phyloP scores from a whole-genome alignment of 1,140 invertebrate species.

The Caenorhabditis elegans region DNA sequence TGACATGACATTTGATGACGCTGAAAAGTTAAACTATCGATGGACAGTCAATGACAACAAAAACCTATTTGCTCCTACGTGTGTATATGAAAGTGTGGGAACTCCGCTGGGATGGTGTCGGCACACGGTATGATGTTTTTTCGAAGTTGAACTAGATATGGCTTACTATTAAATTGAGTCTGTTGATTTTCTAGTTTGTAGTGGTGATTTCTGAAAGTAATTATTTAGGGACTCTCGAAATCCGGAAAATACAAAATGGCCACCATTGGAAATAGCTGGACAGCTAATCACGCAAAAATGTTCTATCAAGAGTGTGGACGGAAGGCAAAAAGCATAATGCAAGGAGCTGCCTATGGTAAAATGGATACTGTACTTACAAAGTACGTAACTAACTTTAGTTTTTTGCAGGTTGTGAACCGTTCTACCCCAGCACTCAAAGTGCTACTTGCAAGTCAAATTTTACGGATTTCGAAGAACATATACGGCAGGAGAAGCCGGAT shows the following conservation, averaged over 20 bases:
- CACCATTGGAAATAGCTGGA: constrained; percentile 5
- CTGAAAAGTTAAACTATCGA: neutral
- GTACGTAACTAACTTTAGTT: neutral
- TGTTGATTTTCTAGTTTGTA: too few relatives aligned
- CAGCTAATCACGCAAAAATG: neutral
- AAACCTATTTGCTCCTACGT: neutral
- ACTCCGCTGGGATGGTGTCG: neutral
- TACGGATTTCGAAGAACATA: neutral
- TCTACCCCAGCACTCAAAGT: neutral
- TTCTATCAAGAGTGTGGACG: neutral
- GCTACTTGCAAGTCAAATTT: neutral
- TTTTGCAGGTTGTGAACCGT: neutral
- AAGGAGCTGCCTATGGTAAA: neutral
- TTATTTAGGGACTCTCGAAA: neutral
- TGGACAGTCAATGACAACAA: neutral
- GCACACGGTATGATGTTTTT: neutral
- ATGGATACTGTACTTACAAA: neutral
- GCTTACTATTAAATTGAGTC: too few relatives aligned
- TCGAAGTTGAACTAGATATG: too few relatives aligned
- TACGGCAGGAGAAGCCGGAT: neutral
- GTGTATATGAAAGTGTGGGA: neutral
- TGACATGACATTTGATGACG: neutral
- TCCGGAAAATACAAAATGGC: neutral
- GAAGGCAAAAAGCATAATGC: neutral
- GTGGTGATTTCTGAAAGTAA: too few relatives aligned